These are phyloP conservation scores for Oxycera nigricornis DNA, from an alignment of 2,888 invertebrate species.

Conservation along the genomic window DNA sequence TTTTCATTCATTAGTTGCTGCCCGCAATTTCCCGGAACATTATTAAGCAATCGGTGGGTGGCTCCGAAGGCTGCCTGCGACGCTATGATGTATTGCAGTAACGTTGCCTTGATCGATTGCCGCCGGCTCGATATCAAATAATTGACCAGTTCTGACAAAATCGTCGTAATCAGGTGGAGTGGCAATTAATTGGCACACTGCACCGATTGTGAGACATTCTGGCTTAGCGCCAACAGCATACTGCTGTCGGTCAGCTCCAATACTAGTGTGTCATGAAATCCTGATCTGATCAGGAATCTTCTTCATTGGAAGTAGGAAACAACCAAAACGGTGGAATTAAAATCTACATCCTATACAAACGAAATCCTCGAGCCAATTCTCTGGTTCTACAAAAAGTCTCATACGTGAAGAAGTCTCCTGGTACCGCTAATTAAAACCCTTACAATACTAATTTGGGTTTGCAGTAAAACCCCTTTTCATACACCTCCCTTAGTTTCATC, in stretches of 20 bases:
- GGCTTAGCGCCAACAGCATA: neutral
- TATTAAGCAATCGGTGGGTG: neutral
- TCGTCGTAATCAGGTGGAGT: neutral
- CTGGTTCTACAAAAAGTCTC: neutral
- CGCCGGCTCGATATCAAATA: neutral
- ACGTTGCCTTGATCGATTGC: neutral
- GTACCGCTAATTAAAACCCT: too few relatives aligned
- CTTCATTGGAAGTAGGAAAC: too few relatives aligned
- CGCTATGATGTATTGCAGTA: slow-evolving; percentile 20
- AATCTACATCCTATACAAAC: too few relatives aligned
- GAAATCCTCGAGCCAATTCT: too few relatives aligned
- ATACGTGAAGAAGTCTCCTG: too few relatives aligned
- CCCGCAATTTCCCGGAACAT: neutral
- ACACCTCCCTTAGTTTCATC: neutral
- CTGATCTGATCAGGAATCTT: too few relatives aligned
- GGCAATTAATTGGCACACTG: neutral
- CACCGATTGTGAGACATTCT: neutral
- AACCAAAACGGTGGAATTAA: too few relatives aligned
- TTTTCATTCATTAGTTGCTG: slow-evolving; percentile 30
- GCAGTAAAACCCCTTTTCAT: neutral
- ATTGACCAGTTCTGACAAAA: neutral
- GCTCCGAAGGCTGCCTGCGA: neutral
- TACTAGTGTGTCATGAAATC: too few relatives aligned
- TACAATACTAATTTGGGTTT: too few relatives aligned
- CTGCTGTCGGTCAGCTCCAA: neutral